Percentiles rank a stretch among this genome's conserved stretches.
Evolutionary conservation across 2,888 invertebrate genomes (phyloP).

Genomic region (Orthonychiurus folsomi): DNA sequence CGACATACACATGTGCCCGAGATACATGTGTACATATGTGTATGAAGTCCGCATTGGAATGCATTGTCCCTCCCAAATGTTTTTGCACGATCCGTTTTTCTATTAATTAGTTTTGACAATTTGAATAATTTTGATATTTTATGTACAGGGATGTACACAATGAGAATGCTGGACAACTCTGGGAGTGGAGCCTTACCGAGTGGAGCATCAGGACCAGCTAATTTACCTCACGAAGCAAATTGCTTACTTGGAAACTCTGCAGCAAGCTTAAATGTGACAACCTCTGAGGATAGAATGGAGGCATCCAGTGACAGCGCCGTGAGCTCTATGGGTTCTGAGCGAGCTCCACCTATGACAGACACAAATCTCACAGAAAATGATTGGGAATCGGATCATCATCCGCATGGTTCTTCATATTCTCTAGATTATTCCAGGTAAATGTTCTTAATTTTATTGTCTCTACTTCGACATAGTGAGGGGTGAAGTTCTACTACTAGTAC

Average conservation of each 20-base stretch:
- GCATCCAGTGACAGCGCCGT: slow-evolving; percentile 85
- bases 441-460: not conserved
- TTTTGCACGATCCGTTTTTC: too few species aligned
- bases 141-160: slow-evolving; percentile 76
- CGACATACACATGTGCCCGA: too few species aligned
- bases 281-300: slow-evolving; percentile 56
- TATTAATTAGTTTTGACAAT: too few species aligned
- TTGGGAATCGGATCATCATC: slow-evolving; percentile 70
- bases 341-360: slow-evolving; percentile 50
- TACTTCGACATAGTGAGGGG: not conserved
- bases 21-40: too few species aligned
- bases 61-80: too few species aligned
- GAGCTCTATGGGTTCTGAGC: slow-evolving; percentile 84
- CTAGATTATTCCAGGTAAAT: slow-evolving; percentile 56
- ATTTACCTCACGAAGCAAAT: slow-evolving; percentile 3
- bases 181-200: not conserved
- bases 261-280: slow-evolving; percentile 36
- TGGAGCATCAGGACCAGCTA: not conserved
- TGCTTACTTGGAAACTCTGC: not conserved
- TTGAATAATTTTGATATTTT: too few species aligned
- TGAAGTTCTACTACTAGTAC: not conserved
- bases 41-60: too few species aligned
- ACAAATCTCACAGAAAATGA: slow-evolving; percentile 80
- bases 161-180: slow-evolving; percentile 67
- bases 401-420: slow-evolving; percentile 53